Evolutionary conservation across 2,797 vertebrate species (phyloP).

Genomic region (Scarus forsteni): DNA sequence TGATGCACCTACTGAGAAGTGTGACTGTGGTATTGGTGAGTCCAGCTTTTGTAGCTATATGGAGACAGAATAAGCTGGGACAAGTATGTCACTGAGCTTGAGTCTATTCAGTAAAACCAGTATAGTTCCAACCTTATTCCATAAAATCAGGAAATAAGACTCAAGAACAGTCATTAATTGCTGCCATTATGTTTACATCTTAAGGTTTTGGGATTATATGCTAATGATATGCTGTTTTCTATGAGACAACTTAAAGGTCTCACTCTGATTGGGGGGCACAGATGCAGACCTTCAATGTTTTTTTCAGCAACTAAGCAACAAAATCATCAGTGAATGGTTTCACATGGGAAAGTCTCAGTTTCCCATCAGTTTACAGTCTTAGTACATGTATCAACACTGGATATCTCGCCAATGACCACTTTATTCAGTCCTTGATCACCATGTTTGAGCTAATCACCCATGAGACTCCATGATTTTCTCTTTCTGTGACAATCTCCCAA

Average conservation of each 20-base stretch:
- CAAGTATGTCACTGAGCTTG: too few relatives aligned
- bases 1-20: too few relatives aligned
- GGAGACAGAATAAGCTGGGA: too few relatives aligned
- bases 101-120: too few relatives aligned
- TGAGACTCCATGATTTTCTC: conserved; percentile 13
- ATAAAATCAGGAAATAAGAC: not conserved
- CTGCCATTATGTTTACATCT: not conserved
- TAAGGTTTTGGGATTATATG: not conserved
- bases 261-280: conserved; percentile 1
- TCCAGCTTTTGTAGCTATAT: too few relatives aligned
- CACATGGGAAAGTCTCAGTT: conserved; percentile 44
- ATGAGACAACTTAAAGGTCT: not conserved
- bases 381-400: conserved; percentile 32
- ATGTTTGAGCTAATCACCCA: conserved; percentile 47
- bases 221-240: not conserved
- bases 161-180: too few relatives aligned
- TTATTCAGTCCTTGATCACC: conserved; percentile 34
- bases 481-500: conserved; percentile 16
- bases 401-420: conserved; percentile 31
- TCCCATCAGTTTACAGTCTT: conserved; percentile 38
- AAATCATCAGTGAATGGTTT: conserved; percentile 13
- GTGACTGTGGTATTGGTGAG: too few relatives aligned
- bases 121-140: too few relatives aligned
- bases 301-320: conserved; percentile 5
- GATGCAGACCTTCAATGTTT: conserved; percentile 12